Conservation (phyloP, 2,797 vertebrate species). For the Scolopax bukidnonensis region DNA sequence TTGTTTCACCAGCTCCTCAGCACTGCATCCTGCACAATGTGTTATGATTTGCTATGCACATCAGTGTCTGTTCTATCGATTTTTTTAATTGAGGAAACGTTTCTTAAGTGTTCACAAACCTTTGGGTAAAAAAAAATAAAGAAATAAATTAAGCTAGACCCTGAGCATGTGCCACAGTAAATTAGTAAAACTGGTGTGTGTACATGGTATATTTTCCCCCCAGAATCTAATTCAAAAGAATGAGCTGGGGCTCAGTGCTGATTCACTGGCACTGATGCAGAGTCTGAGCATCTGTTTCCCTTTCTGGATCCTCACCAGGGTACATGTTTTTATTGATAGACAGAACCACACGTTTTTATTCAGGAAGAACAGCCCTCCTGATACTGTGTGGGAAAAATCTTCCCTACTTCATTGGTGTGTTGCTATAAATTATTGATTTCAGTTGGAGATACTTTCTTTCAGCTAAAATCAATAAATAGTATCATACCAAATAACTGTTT, state of each 20-base stretch:
- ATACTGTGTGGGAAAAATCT: slow-evolving; percentile 38
- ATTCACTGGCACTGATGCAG: slow-evolving; percentile 44
- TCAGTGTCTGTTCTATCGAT: slow-evolving; percentile 53
- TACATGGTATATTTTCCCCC: not conserved
- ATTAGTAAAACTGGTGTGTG: slow-evolving; percentile 20
- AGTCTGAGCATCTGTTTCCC: slow-evolving; percentile 34
- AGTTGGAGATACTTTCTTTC: slow-evolving; percentile 62
- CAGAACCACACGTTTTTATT: slow-evolving; percentile 59
- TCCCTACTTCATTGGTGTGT: slow-evolving; percentile 2
- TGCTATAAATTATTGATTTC: slow-evolving; percentile 70
- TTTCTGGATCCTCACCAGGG: slow-evolving; percentile 49
- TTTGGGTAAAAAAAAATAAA: slow-evolving; percentile 54
- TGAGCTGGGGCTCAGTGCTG: not conserved
- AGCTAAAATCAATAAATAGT: slow-evolving; percentile 74
- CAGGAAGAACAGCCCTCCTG: slow-evolving; percentile 24
- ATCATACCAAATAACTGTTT: slow-evolving; percentile 58
- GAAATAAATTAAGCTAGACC: slow-evolving; percentile 43
- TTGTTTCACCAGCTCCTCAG: not conserved
- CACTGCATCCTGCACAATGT: not conserved
- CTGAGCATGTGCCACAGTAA: slow-evolving; percentile 30
- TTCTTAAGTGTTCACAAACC: slow-evolving; percentile 59
- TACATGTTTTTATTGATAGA: slow-evolving; percentile 33
- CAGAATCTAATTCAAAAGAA: slow-evolving; percentile 56
- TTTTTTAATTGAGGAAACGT: slow-evolving; percentile 75
- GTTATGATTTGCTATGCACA: slow-evolving; percentile 8